Evolutionary conservation across 2,113 vertebrate species (phyloP), one percentile per base, ranked within the genome.

Genomic region (Cettia cetti): DNA sequence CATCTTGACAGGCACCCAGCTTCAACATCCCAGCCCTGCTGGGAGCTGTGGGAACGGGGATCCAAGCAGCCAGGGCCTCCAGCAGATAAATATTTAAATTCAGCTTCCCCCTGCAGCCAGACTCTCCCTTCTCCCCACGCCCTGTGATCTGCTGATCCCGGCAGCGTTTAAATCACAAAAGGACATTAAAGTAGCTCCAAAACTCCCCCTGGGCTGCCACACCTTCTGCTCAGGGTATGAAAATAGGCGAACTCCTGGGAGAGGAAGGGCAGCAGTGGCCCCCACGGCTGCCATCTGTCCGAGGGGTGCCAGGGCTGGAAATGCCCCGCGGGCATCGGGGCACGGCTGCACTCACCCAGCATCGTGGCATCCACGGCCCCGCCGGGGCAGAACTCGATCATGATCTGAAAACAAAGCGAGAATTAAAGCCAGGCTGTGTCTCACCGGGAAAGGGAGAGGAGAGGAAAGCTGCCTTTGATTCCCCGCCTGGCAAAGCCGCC

Each of bases 371-470:
- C 96, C 94, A 95, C 94, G 0, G 92, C 96, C 47, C 93, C 92
- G 1, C 94, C 99, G 1, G 98, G 98, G 59, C 99, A 99, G 98
- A 99, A 99, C 97, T 99, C 99, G 14, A 99, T 99, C 99, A 99
- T 99, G 95, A 99, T 99, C 99, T 99, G 71, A 83, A 90, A 93
- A 92, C 53, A 97, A 88, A 93, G 47, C 92, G 56, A 89, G 69
- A 35, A 28, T 60, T 35, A 76, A 68, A 35, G 21, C 16, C 89
- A 64, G 53, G 23, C 78, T 5, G 2, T 3, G 2, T 7, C 40
- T n/a, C 63, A 8, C 23, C 2, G 20, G 45, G 33, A 5, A 33
- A 35, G 30, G 13, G 11, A 15, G 50, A 31, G 10, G 3, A 33
- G 20, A n/a, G 30, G 7, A 39, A 39, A 71, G 49, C 20, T 15